Evolutionary conservation across 2,888 invertebrate genomes (phyloP).

Genomic region (Tipula lateralis): DNA sequence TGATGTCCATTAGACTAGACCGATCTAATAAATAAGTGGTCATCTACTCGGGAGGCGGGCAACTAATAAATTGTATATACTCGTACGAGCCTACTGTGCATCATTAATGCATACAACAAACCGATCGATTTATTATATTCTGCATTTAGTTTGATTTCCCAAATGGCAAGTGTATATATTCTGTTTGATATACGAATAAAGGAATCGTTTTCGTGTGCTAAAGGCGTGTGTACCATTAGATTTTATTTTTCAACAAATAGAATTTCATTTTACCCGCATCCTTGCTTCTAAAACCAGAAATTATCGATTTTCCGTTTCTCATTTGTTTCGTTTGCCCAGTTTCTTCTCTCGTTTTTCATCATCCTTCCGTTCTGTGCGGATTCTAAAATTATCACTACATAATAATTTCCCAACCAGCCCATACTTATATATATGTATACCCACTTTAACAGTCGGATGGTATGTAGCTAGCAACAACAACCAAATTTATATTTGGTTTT

Average conservation of each 20-base stretch:
- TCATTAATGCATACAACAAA: not conserved
- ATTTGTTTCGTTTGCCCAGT: not conserved
- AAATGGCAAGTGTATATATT: not conserved
- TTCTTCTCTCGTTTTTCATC: not conserved
- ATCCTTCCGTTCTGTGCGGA: not conserved
- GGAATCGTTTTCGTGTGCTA: not conserved
- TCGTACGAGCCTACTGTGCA: not conserved
- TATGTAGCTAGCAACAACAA: not conserved
- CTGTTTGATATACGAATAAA: not conserved
- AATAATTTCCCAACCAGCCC: not conserved
- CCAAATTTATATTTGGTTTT: not conserved
- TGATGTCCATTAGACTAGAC: constrained; percentile 1
- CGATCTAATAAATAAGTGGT: not conserved
- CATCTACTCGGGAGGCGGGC: not conserved
- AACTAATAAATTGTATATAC: not conserved
- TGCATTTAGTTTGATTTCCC: not conserved
- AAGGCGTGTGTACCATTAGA: not conserved
- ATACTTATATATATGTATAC: too few relatives aligned
- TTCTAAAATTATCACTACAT: not conserved
- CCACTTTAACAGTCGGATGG: not conserved
- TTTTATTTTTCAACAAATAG: not conserved
- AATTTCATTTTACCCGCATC: not conserved
- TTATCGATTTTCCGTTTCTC: not conserved
- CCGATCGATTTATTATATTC: not conserved
- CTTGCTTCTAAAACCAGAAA: not conserved